Percentiles rank a stretch among this genome's conserved stretches.
Evolutionary conservation across 2,797 vertebrate species (phyloP).

Genomic region (Notoglanidium macrostoma): DNA sequence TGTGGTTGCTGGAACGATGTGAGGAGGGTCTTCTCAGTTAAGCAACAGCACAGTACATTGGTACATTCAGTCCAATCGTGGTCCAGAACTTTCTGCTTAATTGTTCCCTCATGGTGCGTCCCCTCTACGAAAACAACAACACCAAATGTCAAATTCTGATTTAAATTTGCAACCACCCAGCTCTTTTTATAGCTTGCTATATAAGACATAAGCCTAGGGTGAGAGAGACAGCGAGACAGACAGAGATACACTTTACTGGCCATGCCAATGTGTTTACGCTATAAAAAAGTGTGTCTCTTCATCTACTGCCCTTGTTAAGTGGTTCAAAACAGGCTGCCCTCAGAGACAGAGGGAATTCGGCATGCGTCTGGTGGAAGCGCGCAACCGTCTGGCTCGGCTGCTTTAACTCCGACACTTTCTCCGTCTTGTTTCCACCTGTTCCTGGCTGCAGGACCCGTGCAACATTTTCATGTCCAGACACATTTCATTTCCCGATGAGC

Average conservation of each 20-base stretch:
- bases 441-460: conserved; percentile 51
- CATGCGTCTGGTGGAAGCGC: conserved; percentile 69
- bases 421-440: conserved; percentile 58
- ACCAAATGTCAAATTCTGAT: conserved; percentile 66
- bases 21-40: conserved; percentile 63
- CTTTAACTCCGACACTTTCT: conserved; percentile 26
- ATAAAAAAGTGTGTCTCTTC: conserved; percentile 47
- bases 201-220: conserved; percentile 58
- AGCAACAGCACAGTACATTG: conserved; percentile 61
- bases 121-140: conserved; percentile 69
- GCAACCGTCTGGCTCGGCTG: conserved; percentile 68
- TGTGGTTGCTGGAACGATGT: neutral
- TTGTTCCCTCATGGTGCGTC: conserved; percentile 69
- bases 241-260: conserved; percentile 65
- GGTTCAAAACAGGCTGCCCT: conserved; percentile 66
- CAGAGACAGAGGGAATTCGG: conserved; percentile 64
- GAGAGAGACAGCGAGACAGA: conserved; percentile 57
- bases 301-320: conserved; percentile 69
- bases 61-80: conserved; percentile 48
- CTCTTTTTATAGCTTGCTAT: conserved; percentile 70
- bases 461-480: conserved; percentile 63
- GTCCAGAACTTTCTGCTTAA: conserved; percentile 69
- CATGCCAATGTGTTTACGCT: conserved; percentile 73
- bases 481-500: conserved; percentile 64
- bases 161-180: conserved; percentile 66